Evolutionary conservation across 2,888 invertebrate genomes (phyloP), one percentile per base, ranked within the genome.

Genomic region (Hydropsyche betteni): DNA sequence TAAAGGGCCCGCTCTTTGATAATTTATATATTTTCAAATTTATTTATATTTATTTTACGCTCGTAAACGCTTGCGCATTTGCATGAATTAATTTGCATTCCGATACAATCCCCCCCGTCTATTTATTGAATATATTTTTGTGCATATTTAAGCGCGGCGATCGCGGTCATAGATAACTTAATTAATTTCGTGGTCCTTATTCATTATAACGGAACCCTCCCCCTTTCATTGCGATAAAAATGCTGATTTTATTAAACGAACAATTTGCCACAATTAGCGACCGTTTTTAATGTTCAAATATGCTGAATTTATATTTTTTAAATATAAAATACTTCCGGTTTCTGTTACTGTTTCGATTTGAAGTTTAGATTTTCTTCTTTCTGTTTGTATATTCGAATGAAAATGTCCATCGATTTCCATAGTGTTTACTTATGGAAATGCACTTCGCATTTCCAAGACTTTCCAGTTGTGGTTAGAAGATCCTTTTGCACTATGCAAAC

Each of bases 351-450:
- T 44, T 44, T 44, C 7, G 44, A 44, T 8, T 44, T 6, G 3
- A 24, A 64, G 24, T 64, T 64, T 36, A n/a, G 64, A 64, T 16
- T 64, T 64, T 64, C 64, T 8, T 2, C 24, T 10, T 44, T 44
- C 44, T 44, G 64, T 34, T 2, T 24, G n/a, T 36, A 75, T 74
- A 76, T 74, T 76, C 76, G 76, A 74, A 78, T 78, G 78, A 78
- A 76, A 68, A 73, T 64, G 71, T 74, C 74, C 73, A 51, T 14
- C 38, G 61, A 78, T 76, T 73, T 76, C 75, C 78, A 76, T 75
- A 73, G 64, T 78, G 78, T 78, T 78, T 76, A 75, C 76, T 73
- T 73, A 78, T 75, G 78, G 44, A 68, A 76, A 76, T 78, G 75
- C 50, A 38, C 50, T 10, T 69, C 69, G 34, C 14, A 44, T 44